Evolutionary conservation across 2,113 vertebrate species (phyloP), one percentile per base, ranked within the genome.

Genomic region (Geococcyx californianus): DNA sequence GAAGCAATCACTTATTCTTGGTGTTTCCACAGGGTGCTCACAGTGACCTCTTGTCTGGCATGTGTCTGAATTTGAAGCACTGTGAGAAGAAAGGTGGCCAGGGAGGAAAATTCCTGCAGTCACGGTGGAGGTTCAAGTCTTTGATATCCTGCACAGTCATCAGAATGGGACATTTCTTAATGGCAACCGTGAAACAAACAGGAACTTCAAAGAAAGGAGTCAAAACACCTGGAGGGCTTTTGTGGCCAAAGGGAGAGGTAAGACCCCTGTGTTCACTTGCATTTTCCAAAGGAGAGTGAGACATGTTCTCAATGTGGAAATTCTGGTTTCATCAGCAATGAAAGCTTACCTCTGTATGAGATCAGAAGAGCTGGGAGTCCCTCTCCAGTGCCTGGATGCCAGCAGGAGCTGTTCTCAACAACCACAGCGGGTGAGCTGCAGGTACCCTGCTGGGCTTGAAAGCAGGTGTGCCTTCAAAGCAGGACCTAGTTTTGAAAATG

Each of bases 361-460:
- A 31, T 26, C 18, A 59, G 49, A 34, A 62, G 11, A 42, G 38
- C 44, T 28, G 23, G 14, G n/a, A 49, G 1, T 59, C 44, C 14
- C 8, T 52, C 12, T 25, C 24, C 0, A 0, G 21, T 62, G 34
- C 23, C n/a, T 66, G 38, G 29, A 28, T 44, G 29, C 8, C 70
- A 75, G 11, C 87, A 88, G 18, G 13, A 77, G 3, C 60, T 66
- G 55, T 63, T 66, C 60, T 56, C 42, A 68, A 38, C 45, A 45
- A 8, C 28, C 15, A 9, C 33, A 59, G 25, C 6, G 4, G 20
- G 16, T 36, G 33, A 73, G 9, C 11, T 28, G 4, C 0, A 1
- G 7, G 31, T 45, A 26, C 25, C 28, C 59, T 47, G 6, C 15
- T 44, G 16, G 13, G 36, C 29, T 25, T 55, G 33, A 34, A 67